These are phyloP conservation scores for Nephrotoma flavescens DNA, from an alignment of 2,888 invertebrate species.

Conservation along the genomic window DNA sequence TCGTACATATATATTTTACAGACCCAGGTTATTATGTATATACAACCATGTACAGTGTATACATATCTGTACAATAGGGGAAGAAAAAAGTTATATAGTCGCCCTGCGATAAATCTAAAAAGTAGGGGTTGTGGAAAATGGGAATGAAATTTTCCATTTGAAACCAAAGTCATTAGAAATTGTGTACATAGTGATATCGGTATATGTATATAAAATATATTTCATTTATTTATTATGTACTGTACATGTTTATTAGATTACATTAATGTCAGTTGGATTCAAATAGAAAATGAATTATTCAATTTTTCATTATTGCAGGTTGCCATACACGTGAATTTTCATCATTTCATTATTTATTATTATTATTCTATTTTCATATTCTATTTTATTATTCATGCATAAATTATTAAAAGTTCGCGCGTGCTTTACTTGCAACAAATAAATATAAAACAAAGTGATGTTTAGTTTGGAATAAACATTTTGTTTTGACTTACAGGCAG, in stretches of 20 bases:
- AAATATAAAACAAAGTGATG: too few species aligned
- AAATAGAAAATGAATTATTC: background rate
- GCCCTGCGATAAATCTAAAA: background rate
- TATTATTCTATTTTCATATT: too few species aligned
- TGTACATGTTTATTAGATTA: background rate
- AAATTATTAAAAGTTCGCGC: too few species aligned
- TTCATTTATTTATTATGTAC: background rate
- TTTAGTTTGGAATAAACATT: too few species aligned
- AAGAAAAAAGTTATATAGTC: background rate
- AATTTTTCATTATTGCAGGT: background rate
- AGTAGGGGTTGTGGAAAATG: background rate
- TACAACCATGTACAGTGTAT: background rate
- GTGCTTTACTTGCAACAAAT: too few species aligned
- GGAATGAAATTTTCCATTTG: background rate
- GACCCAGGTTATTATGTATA: background rate
- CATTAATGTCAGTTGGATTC: background rate
- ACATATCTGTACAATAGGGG: background rate
- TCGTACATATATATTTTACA: background rate
- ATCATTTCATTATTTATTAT: background rate
- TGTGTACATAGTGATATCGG: background rate
- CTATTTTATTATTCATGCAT: too few species aligned
- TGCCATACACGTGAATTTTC: background rate
- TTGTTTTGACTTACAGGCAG: too few species aligned
- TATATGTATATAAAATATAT: background rate
- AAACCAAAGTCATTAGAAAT: background rate